Evolutionary conservation across 2,113 vertebrate genomes (phyloP).

Genomic region (Boleophthalmus pectinirostris): DNA sequence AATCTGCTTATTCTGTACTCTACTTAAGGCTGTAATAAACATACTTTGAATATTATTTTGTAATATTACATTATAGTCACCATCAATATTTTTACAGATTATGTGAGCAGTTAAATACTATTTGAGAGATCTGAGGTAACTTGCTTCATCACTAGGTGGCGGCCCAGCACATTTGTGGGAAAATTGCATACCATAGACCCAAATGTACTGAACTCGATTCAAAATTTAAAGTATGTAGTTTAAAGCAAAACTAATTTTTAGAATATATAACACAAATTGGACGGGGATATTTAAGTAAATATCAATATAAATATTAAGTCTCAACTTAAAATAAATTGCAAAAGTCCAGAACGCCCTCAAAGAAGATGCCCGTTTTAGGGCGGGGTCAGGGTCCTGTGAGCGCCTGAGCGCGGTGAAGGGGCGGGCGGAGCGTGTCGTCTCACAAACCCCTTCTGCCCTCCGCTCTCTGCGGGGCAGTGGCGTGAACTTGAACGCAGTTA

Average conservation of each 20-base stretch:
- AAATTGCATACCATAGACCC: not conserved
- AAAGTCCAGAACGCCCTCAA: not conserved
- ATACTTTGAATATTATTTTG: constrained; percentile 20
- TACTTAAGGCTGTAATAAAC: constrained; percentile 58
- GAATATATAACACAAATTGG: too few relatives aligned
- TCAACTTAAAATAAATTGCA: not conserved
- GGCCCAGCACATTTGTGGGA: constrained; percentile 4
- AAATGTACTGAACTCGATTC: not conserved
- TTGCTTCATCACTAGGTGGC: constrained; percentile 48
- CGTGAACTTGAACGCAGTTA: constrained; percentile 81
- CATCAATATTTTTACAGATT: not conserved
- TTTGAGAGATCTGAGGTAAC: not conserved
- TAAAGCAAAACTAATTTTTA: not conserved
- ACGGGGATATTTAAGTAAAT: not conserved
- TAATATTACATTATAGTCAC: not conserved
- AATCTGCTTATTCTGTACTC: not conserved
- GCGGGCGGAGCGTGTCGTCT: constrained; percentile 60
- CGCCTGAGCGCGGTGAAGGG: constrained; percentile 18
- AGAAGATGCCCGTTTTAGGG: constrained; percentile 32
- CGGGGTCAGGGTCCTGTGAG: constrained; percentile 60
- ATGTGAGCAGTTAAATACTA: not conserved
- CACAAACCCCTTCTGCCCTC: constrained; percentile 68
- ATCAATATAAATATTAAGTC: not conserved
- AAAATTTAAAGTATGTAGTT: not conserved
- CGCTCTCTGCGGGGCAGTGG: constrained; percentile 58